Evolutionary conservation across 2,888 invertebrate genomes (phyloP).

Genomic region (Ceriagrion tenellum): DNA sequence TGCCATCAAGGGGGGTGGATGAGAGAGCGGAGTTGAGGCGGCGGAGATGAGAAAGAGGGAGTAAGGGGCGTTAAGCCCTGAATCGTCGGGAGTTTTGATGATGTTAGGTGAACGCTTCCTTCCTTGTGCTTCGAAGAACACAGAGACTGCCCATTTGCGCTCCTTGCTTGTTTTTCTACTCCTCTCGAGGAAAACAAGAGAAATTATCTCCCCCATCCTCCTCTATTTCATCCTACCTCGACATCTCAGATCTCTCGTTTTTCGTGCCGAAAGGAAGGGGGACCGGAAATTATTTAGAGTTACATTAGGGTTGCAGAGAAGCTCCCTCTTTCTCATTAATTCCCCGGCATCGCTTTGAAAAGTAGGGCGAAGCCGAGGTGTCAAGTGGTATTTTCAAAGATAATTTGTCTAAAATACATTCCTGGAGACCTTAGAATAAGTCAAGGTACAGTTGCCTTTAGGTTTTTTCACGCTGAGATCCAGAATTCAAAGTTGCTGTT

Average conservation of each 20-base stretch:
- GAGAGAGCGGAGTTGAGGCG: background rate
- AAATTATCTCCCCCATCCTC: background rate
- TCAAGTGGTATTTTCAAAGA: no score
- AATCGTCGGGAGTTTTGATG: background rate
- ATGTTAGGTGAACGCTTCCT: background rate
- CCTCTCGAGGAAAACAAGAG: background rate
- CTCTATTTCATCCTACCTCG: background rate
- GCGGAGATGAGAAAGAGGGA: background rate
- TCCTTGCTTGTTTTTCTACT: background rate
- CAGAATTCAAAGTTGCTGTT: no score
- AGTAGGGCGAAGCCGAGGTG: no score
- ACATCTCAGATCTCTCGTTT: background rate
- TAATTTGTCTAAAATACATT: no score
- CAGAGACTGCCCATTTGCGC: background rate
- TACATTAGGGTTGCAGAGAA: background rate
- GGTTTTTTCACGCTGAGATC: no score
- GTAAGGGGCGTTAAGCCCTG: background rate
- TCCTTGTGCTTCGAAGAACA: background rate
- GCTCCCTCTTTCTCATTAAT: no score
- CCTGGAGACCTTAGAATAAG: no score
- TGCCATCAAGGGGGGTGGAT: background rate
- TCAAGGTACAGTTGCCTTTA: no score
- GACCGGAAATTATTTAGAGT: background rate
- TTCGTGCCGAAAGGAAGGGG: background rate
- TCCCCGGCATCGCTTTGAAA: no score